Evolutionary conservation across 2,113 vertebrate species (phyloP), one percentile per base, ranked within the genome.

Genomic region (Tonatia bakeri): DNA sequence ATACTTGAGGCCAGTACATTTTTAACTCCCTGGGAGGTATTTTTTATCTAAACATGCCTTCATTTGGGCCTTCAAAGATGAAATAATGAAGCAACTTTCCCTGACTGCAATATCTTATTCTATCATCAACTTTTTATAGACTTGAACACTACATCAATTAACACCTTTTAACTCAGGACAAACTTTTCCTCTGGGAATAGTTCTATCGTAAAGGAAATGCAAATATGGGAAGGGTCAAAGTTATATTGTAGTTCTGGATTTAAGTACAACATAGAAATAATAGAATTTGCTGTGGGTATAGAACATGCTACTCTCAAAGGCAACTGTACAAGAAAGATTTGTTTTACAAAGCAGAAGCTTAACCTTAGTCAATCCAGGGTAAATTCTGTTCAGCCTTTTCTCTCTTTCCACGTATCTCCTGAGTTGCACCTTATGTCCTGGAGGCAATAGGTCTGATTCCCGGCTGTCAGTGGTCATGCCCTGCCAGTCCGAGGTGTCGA

Each of bases 11-110:
- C 95, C 96, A 97, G 95, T 65, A 38, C 96, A 96, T 96, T 97
- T 96, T 94, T 94, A 96, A 97, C 97, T 98, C 95, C 91, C 82
- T 97, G 97, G 97, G 97, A 98, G 97, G 97, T 98, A 93, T 97
- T 96, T 94, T 96, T 81, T 81, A 97, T 97, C 96, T 96, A 97
- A 98, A 98, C 97, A 98, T 83, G 95, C 95, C 95, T 98, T 96
- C 96, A 95, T 93, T 97, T 72, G 89, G 93, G 75, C 95, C 93
- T 97, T 98, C 96, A 96, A 97, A 97, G 97, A 97, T 97, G 96
- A 97, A 97, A 97, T 97, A 96, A 96, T 96, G 96, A 96, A 95
- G 94, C 79, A 92, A 82, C 94, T 93, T 96, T 95, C 87, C 82
- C 86, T 13, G 11, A 96, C 94, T 79, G 81, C 91, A 94, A 31